Conservation (phyloP, 2,888 invertebrate species). For the Entomobrya multifasciata region DNA sequence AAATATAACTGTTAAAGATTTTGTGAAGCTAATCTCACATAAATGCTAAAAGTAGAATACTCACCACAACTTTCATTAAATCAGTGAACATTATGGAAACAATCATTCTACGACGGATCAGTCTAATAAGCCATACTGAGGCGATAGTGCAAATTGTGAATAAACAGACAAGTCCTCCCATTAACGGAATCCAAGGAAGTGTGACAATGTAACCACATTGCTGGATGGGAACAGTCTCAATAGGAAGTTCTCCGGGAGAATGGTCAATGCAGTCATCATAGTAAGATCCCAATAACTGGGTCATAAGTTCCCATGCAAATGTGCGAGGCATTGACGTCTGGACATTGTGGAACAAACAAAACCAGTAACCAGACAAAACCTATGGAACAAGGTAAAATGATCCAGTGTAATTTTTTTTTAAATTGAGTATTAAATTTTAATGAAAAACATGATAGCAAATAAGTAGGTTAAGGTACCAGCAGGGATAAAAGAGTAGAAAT, state of each 20-base stretch:
- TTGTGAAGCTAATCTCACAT: not conserved
- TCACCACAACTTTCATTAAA: not conserved
- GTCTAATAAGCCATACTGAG: not conserved
- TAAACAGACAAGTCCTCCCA: not conserved
- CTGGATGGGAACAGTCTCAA: not conserved
- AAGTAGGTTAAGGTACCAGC: too few species aligned
- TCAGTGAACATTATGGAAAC: not conserved
- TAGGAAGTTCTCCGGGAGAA: not conserved
- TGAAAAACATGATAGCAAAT: too few species aligned
- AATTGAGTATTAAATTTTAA: too few species aligned
- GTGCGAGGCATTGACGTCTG: constrained; percentile 33
- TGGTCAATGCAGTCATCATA: constrained; percentile 54
- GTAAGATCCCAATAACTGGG: constrained; percentile 37
- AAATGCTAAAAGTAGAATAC: not conserved
- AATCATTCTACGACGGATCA: not conserved
- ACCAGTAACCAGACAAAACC: constrained; percentile 16
- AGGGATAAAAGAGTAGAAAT: too few species aligned
- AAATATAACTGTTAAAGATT: not conserved
- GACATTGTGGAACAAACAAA: constrained; percentile 13
- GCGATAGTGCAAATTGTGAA: not conserved
- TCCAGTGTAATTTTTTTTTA: too few species aligned
- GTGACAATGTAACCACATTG: not conserved
- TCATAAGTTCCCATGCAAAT: constrained; percentile 60
- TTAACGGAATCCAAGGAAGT: constrained; percentile 45
- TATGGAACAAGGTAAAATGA: not conserved